These are phyloP conservation scores for Muricea muricata DNA, from an alignment of 92 coral and sea anemone genomes.

Conservation along the genomic window DNA sequence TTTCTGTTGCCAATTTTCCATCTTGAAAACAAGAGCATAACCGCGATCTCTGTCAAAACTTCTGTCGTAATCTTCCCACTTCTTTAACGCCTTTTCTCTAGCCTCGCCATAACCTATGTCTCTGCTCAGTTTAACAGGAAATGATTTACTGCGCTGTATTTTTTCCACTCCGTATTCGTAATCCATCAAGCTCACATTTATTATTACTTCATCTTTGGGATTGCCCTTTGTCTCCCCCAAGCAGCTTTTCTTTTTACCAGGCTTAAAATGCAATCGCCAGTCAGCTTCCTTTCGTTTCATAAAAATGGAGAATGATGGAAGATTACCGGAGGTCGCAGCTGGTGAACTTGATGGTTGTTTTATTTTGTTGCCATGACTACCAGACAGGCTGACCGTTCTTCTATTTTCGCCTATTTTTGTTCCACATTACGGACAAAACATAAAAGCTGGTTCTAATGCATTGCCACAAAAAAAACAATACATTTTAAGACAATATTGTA, in stretches of 20 bases:
- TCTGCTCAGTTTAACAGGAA: constrained; percentile 5
- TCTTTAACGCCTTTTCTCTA: not conserved
- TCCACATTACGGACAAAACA: constrained; percentile 28
- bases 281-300: constrained; percentile 9
- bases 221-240: constrained; percentile 19
- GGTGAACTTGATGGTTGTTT: not conserved
- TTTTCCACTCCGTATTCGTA: constrained; percentile 31
- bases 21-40: not conserved
- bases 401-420: not conserved
- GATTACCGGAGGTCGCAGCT: not conserved
- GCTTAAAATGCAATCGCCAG: not conserved
- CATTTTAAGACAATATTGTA: not conserved
- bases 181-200: constrained; percentile 53
- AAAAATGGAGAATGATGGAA: not conserved
- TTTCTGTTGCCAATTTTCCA: constrained; percentile 16
- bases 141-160: constrained; percentile 37
- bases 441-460: not conserved
- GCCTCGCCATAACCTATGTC: constrained; percentile 28
- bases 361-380: not conserved
- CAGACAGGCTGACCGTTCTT: not conserved
- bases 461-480: not conserved
- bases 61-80: constrained; percentile 31
- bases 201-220: constrained; percentile 35
- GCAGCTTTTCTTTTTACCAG: constrained; percentile 8
- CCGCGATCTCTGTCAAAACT: constrained; percentile 18